Evolutionary conservation across 2,888 invertebrate genomes (phyloP), one percentile per base, ranked within the genome.

Genomic region (Sialis lutaria): DNA sequence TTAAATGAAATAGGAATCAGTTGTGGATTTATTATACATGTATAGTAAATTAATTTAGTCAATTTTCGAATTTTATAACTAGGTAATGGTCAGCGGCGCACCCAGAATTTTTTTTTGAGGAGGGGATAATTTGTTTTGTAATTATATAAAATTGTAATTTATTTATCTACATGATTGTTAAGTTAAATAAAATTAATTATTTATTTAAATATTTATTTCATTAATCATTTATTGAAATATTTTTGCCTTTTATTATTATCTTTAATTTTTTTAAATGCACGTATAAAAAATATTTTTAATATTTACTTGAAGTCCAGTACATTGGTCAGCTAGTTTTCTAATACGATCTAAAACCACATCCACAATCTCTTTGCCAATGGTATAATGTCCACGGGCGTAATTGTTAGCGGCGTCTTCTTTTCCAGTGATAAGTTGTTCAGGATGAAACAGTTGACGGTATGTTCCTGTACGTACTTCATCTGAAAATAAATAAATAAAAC

Each of bases 401-500:
- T 92, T 92, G 66, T 92, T 91, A 48, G 91, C 91, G 0, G 91
- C 90, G 60, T 91, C 90, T 62, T 90, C 90, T 63, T 91, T 90
- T 51, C 91, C 91, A 44, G 86, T 88, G 61, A 92, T 89, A 54
- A 92, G 70, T 63, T 91, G 91, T 60, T 92, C 90, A 1, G 91
- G 91, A 61, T 92, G 91, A 67, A 89, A 91, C 43, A 92, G 69
- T 57, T 79, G 78, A 1, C 84, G 77, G 65, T 91, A 91, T 0
- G 81, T 79, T 51, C 89, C 89, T 30, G 80, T 82, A 53, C 87
- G 77, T 40, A 88, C 82, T 62, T 87, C 86, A 58, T 88, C 85
- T 82, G 59, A 33, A 56, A 54, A 47, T 40, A 47, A 49, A 49
- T 5, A 22, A 6, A 22, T 22, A 22, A 4, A 22, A 22, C 22